Base-by-base conservation (phyloP, 1,140 invertebrate genomes). In the Drosophila tropicalis region DNA sequence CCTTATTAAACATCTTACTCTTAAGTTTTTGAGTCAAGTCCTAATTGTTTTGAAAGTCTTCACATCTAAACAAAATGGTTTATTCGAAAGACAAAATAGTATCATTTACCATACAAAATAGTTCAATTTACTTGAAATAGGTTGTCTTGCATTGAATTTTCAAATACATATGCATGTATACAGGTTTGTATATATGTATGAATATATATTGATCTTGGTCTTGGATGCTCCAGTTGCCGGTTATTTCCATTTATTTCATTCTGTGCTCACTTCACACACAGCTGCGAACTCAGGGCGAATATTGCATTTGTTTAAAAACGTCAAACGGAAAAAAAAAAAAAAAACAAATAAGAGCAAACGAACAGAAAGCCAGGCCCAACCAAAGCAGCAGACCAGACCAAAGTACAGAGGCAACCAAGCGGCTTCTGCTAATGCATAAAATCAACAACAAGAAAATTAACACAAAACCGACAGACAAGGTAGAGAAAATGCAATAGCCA, bases 381-480 rank as follows among this genome's bases (percentile, higher is more conserved):
- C 36, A 36, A 12, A 12, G 1, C 34, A 36, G 34, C 34, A 36
- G 34, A 36, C 29, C 29, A 29, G 29, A 29, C 29, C 29, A 29
- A 29, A 36, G 34, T 12, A 67, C 65, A 51, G 56, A 67, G 54
- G 36, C 65, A 62, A 41, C 65, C 72, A 62, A 61, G 65, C 72
- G 57, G 65, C 80, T 76, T 15, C 22, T 63, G 61, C 80, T 76
- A 82, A 79, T 67, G 62, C 62, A 54, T 63, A 71, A 58, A 79
- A 65, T 83, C 71, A 83, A 83, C 80, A 82, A 51, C 44, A 51
- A 51, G 25, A 60, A 82, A 82, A 82, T 79, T 68, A 82, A 82
- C 71, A 67, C 39, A 67, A 69, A 54, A 64, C 62, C 36, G 44
- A 83, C 29, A 36, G 19, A 36, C 17, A 36, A 65, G 57, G 61